These are phyloP conservation scores for Campoplex nolae DNA, from an alignment of 2,888 invertebrate genomes.

Conservation along the genomic window DNA sequence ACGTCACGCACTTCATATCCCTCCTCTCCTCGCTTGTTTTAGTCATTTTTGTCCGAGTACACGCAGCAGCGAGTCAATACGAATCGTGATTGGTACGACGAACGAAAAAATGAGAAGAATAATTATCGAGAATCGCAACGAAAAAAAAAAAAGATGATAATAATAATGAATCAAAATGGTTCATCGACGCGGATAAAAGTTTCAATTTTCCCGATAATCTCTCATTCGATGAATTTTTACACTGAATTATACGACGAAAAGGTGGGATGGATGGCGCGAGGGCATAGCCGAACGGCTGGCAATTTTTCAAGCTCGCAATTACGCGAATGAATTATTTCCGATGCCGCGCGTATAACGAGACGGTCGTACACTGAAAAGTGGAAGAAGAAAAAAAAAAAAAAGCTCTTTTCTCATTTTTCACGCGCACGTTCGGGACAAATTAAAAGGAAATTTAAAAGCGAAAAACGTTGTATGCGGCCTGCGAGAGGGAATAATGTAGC, in stretches of 20 bases:
- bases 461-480: background rate
- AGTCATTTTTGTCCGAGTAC: background rate
- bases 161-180: background rate
- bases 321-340: conserved; percentile 38
- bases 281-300: background rate
- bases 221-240: background rate
- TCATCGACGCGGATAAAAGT: background rate
- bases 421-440: background rate
- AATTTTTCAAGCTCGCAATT: conserved; percentile 32
- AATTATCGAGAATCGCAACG: background rate
- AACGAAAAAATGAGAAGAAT: background rate
- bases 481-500: background rate
- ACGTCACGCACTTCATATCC: background rate
- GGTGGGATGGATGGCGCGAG: background rate
- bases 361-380: background rate
- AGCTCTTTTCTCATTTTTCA: background rate
- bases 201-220: conserved; percentile 1
- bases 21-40: background rate
- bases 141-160: background rate
- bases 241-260: background rate
- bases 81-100: background rate
- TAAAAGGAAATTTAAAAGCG: background rate
- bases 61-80: background rate
- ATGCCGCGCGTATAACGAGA: background rate
- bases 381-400: conserved; percentile 11